Conservation (phyloP, 2,888 invertebrate species). For the Cerastis leucographa region DNA sequence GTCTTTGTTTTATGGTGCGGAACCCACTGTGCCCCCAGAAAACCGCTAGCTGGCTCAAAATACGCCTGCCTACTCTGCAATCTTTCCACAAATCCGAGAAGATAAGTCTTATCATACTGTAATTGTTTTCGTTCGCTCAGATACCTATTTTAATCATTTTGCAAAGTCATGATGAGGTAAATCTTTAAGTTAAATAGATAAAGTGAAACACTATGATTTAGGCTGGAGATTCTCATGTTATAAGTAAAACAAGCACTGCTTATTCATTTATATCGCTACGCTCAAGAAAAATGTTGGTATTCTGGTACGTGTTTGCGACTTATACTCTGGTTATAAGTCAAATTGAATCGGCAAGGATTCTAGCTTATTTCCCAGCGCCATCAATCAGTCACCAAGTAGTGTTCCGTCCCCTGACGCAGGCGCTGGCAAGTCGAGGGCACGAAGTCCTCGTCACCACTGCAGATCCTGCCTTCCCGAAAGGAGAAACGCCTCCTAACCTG, state of each 20-base stretch:
- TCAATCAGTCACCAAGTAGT: slow-evolving; percentile 11
- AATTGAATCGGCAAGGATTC: slow-evolving; percentile 2
- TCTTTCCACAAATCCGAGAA: not conserved
- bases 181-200: not conserved
- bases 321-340: not conserved
- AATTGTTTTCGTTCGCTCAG: not conserved
- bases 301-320: not conserved
- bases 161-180: not conserved
- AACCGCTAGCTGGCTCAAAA: not conserved
- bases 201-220: not conserved
- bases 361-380: not conserved
- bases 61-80: not conserved
- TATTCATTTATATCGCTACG: not conserved
- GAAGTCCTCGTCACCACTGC: slow-evolving; percentile 1
- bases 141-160: not conserved
- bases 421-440: slow-evolving; percentile 2
- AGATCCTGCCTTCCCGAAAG: slow-evolving; percentile 6
- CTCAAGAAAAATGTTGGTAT: not conserved
- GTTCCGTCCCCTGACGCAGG: slow-evolving; percentile 15
- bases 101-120: not conserved
- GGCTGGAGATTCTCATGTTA: not conserved
- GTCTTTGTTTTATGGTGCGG: no score
- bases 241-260: not conserved
- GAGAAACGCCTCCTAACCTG: not conserved
- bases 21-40: not conserved